Percentiles rank a stretch among this genome's conserved stretches.
Evolutionary conservation across 2,113 vertebrate genomes (phyloP).

Genomic region (Spea multiplicata): DNA sequence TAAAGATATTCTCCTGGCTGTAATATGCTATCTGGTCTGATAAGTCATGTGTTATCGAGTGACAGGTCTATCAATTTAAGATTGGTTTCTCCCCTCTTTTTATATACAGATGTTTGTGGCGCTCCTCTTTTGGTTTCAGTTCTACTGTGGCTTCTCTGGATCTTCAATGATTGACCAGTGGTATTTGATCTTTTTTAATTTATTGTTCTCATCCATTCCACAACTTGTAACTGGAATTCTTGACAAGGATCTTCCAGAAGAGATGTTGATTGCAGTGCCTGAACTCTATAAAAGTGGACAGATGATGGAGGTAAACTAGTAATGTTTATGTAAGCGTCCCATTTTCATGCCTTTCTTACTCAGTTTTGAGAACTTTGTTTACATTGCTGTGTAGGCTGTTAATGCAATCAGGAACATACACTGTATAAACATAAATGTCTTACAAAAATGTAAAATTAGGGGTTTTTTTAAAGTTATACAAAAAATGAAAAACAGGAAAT

Average conservation of each 20-base stretch:
- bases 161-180: constrained; percentile 96
- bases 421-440: too few species aligned
- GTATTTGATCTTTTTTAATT: constrained; percentile 98
- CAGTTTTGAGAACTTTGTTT: too few species aligned
- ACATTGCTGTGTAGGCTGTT: too few species aligned
- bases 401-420: too few species aligned
- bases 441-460: too few species aligned
- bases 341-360: too few species aligned
- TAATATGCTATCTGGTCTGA: too few species aligned
- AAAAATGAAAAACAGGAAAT: too few species aligned
- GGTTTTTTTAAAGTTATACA: too few species aligned
- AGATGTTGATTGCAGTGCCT: constrained; percentile 79
- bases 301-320: constrained; percentile 80
- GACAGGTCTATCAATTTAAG: background rate
- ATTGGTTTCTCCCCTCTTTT: constrained; percentile 20
- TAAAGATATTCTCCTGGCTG: too few species aligned
- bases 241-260: constrained; percentile 86
- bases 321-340: too few species aligned
- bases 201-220: constrained; percentile 95
- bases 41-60: background rate
- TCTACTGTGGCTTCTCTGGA: constrained; percentile 96
- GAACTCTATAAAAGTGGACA: constrained; percentile 90
- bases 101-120: constrained; percentile 90
- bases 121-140: constrained; percentile 98
- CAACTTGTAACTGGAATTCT: constrained; percentile 94